Conservation (phyloP, 2,797 vertebrate species). For the Ptychobarbus kaznakovi region DNA sequence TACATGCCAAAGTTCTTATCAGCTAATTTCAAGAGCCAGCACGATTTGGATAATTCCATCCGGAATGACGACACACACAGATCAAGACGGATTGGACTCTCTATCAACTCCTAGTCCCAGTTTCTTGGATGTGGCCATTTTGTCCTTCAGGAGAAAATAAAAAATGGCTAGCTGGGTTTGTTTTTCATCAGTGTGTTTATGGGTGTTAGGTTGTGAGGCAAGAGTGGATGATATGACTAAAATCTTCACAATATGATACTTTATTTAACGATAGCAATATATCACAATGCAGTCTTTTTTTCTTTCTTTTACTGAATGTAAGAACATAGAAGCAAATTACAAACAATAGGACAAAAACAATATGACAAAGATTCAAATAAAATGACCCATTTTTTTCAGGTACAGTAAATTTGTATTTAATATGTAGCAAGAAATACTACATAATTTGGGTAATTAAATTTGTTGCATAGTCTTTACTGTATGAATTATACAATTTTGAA, state of each 20-base stretch:
- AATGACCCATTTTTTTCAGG: no score
- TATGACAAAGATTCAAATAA: background rate
- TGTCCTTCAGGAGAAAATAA: background rate
- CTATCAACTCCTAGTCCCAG: conserved; percentile 47
- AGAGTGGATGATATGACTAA: background rate
- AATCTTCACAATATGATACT: background rate
- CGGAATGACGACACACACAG: background rate
- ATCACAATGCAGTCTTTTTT: background rate
- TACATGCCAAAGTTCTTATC: conserved; percentile 46
- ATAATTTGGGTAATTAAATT: no score
- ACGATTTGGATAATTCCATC: conserved; percentile 22
- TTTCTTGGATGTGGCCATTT: background rate
- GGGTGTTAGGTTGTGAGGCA: background rate
- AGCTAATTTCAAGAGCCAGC: conserved; percentile 48
- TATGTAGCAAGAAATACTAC: no score
- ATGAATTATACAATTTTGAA: no score
- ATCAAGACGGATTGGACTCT: conserved; percentile 44
- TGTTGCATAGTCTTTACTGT: no score
- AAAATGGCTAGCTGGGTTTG: background rate
- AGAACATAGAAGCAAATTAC: background rate
- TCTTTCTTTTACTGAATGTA: no score
- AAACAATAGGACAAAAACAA: background rate
- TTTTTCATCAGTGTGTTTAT: background rate
- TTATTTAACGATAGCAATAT: background rate
- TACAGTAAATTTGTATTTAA: no score